phyloP scores from a whole-genome alignment of 92 coral and sea anemone genomes.

The Parazoanthus darwini region DNA sequence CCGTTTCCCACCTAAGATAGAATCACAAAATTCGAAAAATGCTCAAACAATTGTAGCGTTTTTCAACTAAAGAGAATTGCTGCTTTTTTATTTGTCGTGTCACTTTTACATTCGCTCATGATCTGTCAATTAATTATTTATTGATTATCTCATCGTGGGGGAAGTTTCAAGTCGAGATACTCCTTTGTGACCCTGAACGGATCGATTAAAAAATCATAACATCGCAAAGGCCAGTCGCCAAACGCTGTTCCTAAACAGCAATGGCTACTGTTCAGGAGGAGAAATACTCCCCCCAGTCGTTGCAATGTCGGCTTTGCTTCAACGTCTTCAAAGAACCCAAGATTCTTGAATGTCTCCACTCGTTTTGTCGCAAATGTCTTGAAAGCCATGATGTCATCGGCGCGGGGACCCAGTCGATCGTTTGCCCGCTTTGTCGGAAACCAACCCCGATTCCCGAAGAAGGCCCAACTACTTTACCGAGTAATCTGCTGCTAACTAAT shows the following conservation, averaged over 20 bases:
- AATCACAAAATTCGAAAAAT: neutral
- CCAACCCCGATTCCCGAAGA: slow-evolving; percentile 80
- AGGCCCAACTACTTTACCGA: slow-evolving; percentile 65
- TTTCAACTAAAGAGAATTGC: neutral
- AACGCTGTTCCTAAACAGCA: slow-evolving; percentile 37
- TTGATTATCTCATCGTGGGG: slow-evolving; percentile 62
- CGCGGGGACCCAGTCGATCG: slow-evolving; percentile 85
- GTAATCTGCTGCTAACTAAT: slow-evolving; percentile 82
- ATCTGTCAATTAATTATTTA: slow-evolving; percentile 26
- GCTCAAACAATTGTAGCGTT: slow-evolving; percentile 7
- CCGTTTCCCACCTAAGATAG: neutral
- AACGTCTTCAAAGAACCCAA: slow-evolving; percentile 84
- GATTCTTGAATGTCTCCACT: slow-evolving; percentile 79
- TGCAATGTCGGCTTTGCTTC: slow-evolving; percentile 80
- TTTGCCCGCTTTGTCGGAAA: slow-evolving; percentile 88
- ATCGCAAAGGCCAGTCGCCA: slow-evolving; percentile 36
- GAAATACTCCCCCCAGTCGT: slow-evolving; percentile 82
- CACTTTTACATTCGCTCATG: neutral
- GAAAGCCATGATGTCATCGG: slow-evolving; percentile 87
- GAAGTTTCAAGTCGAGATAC: slow-evolving; percentile 44
- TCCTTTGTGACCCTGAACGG: slow-evolving; percentile 55
- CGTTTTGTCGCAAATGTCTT: slow-evolving; percentile 86
- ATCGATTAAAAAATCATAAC: slow-evolving; percentile 76
- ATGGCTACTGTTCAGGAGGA: slow-evolving; percentile 90
- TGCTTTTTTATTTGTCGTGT: neutral